phyloP scores from a whole-genome alignment of 1,140 invertebrate genomes.

The Drosophila sechellia region DNA sequence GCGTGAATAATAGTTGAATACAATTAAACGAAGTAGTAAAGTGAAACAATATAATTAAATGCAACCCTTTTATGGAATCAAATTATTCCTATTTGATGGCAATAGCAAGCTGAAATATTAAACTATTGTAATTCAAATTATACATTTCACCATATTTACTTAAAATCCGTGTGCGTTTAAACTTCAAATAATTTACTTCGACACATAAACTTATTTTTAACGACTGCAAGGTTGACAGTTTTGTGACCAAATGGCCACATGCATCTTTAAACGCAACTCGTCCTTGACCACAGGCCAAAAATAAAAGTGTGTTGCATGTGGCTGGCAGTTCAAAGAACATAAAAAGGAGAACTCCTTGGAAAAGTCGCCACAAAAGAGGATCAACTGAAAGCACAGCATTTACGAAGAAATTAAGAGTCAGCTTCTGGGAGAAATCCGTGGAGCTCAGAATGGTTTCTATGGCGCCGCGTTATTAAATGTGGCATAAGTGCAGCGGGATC shows the following conservation, averaged over 20 bases:
- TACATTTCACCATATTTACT: not conserved
- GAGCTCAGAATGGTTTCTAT: constrained; percentile 35
- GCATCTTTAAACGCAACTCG: constrained; percentile 22
- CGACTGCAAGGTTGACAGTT: constrained; percentile 2
- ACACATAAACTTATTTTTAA: constrained; percentile 13
- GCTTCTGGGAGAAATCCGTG: constrained; percentile 1
- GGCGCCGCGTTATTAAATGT: constrained; percentile 44
- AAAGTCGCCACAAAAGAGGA: not conserved
- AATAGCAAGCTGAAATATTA: not conserved
- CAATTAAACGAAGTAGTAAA: not conserved
- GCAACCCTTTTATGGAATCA: not conserved
- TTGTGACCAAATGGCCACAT: constrained; percentile 8
- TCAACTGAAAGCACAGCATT: constrained; percentile 20
- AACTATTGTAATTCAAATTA: not conserved
- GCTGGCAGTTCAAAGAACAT: constrained; percentile 14
- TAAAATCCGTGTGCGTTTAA: not conserved
- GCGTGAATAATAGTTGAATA: not conserved
- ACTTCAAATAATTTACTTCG: not conserved
- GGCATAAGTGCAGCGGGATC: constrained; percentile 38
- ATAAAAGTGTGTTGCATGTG: constrained; percentile 10
- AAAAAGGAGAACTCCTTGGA: constrained; percentile 1
- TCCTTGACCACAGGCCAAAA: constrained; percentile 12
- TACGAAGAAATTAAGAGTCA: constrained; percentile 36
- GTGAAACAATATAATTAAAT: not conserved
- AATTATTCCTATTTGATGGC: no score